phyloP scores from a whole-genome alignment of 2,113 vertebrate species.

The Balaeniceps rex region DNA sequence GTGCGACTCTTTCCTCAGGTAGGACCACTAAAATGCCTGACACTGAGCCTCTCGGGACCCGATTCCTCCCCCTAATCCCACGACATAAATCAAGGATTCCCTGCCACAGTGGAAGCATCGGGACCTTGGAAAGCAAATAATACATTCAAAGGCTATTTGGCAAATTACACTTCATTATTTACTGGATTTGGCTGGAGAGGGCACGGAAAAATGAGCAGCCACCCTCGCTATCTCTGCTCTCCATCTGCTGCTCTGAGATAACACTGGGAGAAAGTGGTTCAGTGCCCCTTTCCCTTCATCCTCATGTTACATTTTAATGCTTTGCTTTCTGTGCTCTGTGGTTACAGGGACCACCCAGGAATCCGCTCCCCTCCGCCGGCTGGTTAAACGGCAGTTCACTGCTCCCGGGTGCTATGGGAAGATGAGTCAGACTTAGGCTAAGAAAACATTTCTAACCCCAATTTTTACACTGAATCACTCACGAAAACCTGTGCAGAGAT shows the following conservation, averaged over 20 bases:
- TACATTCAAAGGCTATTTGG: not conserved
- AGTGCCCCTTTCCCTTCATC: slow-evolving; percentile 51
- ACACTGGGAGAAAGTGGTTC: slow-evolving; percentile 59
- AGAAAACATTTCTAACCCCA: not conserved
- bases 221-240: not conserved
- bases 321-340: slow-evolving; percentile 21
- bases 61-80: not conserved
- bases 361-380: not conserved
- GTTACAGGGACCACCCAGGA: slow-evolving; percentile 62
- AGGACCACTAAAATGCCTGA: not conserved
- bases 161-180: slow-evolving; percentile 46
- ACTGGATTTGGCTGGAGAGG: slow-evolving; percentile 36
- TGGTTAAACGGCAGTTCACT: not conserved
- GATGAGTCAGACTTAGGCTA: not conserved
- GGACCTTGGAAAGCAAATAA: not conserved
- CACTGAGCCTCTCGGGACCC: fast-evolving
- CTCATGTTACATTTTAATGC: slow-evolving; percentile 52
- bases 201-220: not conserved
- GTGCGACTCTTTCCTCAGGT: not conserved
- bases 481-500: not conserved
- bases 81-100: not conserved
- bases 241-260: slow-evolving; percentile 50
- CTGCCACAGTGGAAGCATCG: not conserved
- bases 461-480: not conserved
- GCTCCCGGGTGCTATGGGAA: not conserved